These are phyloP conservation scores for Taurulus bubalis DNA, from an alignment of 2,113 vertebrate genomes.

Conservation along the genomic window DNA sequence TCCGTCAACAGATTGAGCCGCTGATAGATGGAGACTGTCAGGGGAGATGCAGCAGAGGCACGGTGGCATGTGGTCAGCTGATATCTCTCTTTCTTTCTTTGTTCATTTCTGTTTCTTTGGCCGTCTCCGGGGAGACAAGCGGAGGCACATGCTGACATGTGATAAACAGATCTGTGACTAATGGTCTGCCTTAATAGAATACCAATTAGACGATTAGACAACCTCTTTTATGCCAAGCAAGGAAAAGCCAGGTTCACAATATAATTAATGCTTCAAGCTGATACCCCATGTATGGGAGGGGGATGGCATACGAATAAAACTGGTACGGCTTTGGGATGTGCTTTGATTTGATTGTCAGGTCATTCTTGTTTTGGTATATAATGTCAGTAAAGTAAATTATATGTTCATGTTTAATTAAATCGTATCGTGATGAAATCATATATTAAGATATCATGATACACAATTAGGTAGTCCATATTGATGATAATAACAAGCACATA, in stretches of 20 bases:
- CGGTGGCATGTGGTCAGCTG: slow-evolving; percentile 57
- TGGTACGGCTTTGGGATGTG: neutral
- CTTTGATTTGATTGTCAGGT: slow-evolving; percentile 27
- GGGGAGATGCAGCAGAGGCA: slow-evolving; percentile 47
- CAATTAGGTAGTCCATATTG: too few species aligned
- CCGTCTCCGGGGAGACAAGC: slow-evolving; percentile 54
- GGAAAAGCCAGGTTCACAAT: slow-evolving; percentile 11
- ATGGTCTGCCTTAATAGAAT: slow-evolving; percentile 65
- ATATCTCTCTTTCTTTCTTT: slow-evolving; percentile 37
- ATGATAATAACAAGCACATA: too few species aligned
- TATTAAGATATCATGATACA: too few species aligned
- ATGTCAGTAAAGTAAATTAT: slow-evolving; percentile 13
- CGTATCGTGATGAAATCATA: neutral
- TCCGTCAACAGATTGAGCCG: slow-evolving; percentile 62
- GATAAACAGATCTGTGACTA: slow-evolving; percentile 70
- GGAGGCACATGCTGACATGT: slow-evolving; percentile 60
- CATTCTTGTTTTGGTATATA: neutral
- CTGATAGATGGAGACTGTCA: slow-evolving; percentile 47
- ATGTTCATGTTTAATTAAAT: slow-evolving; percentile 4
- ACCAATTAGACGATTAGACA: slow-evolving; percentile 63
- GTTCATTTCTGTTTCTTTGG: slow-evolving; percentile 28
- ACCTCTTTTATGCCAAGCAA: slow-evolving; percentile 45
- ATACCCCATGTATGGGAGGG: neutral
- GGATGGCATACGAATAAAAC: neutral
- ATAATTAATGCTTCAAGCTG: slow-evolving; percentile 33